Evolutionary conservation across 2,888 invertebrate species (phyloP).

Genomic region (Stictocephala bisonia): DNA sequence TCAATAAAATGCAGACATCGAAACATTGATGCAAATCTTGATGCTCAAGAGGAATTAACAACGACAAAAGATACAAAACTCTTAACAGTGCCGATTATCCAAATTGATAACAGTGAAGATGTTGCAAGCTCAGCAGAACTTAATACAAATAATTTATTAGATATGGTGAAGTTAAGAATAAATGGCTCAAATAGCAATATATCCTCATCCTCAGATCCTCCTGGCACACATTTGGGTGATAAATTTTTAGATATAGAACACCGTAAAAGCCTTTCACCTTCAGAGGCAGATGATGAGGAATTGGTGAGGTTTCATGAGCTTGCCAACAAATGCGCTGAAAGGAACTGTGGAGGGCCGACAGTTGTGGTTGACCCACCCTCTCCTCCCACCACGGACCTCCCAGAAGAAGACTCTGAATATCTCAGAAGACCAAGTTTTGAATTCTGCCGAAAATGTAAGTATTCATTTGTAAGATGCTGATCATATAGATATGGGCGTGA

Average conservation of each 20-base stretch:
- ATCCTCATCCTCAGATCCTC: constrained; percentile 9
- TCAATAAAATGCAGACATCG: constrained; percentile 71
- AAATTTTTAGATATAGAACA: constrained; percentile 42
- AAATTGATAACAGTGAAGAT: constrained; percentile 52
- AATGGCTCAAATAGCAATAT: constrained; percentile 58
- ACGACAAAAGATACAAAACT: constrained; percentile 42
- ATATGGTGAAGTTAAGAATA: constrained; percentile 55
- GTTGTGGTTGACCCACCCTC: constrained; percentile 82
- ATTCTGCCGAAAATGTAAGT: constrained; percentile 65
- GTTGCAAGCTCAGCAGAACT: constrained; percentile 53
- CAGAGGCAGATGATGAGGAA: constrained; percentile 59
- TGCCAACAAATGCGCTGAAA: constrained; percentile 44
- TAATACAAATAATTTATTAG: constrained; percentile 47
- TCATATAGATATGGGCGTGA: constrained; percentile 54
- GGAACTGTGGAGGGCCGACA: constrained; percentile 54
- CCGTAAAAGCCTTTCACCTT: constrained; percentile 55
- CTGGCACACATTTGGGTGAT: constrained; percentile 4
- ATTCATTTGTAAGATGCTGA: not conserved
- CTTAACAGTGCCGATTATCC: constrained; percentile 52
- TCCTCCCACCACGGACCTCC: constrained; percentile 67
- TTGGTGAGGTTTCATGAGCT: constrained; percentile 54
- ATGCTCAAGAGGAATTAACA: constrained; percentile 39
- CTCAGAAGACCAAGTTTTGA: constrained; percentile 63
- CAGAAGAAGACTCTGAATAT: constrained; percentile 51
- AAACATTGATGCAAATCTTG: constrained; percentile 50